phyloP scores from a whole-genome alignment of 2,888 invertebrate species.

The Epirrita christyi region DNA sequence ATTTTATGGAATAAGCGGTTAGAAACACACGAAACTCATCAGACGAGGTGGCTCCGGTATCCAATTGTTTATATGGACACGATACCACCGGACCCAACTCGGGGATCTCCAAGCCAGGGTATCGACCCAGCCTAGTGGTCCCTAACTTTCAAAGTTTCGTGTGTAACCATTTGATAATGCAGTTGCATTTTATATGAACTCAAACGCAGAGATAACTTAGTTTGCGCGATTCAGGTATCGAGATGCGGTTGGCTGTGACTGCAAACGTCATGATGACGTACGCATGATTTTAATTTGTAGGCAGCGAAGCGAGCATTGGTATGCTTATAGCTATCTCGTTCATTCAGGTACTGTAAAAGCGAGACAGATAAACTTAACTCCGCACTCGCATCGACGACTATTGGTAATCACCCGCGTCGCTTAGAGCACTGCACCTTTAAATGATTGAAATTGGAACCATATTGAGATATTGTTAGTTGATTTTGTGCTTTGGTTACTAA shows the following conservation, averaged over 20 bases:
- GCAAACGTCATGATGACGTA: conserved; percentile 3
- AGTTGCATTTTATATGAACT: background rate
- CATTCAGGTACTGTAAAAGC: background rate
- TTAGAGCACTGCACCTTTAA: too few species aligned
- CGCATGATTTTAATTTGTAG: background rate
- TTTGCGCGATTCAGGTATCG: conserved; percentile 34
- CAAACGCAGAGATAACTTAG: conserved; percentile 15
- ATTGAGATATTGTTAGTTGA: too few species aligned
- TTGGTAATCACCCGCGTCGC: too few species aligned
- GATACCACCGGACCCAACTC: background rate
- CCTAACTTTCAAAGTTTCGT: background rate
- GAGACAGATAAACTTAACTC: background rate
- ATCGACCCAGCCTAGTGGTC: background rate
- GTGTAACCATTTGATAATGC: background rate
- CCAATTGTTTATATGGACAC: too few species aligned
- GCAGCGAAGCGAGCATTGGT: background rate
- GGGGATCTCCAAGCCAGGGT: background rate
- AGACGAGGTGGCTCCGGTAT: background rate
- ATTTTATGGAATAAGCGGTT: too few species aligned
- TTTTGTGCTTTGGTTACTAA: too few species aligned
- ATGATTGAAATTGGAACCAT: too few species aligned
- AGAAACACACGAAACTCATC: background rate
- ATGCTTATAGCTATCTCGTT: conserved; percentile 1
- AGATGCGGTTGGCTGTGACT: conserved; percentile 15
- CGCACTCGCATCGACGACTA: too few species aligned